Percentiles rank a stretch among this genome's conserved stretches.
Conservation (phyloP, 2,888 invertebrate genomes). For the Crematogaster levior region DNA sequence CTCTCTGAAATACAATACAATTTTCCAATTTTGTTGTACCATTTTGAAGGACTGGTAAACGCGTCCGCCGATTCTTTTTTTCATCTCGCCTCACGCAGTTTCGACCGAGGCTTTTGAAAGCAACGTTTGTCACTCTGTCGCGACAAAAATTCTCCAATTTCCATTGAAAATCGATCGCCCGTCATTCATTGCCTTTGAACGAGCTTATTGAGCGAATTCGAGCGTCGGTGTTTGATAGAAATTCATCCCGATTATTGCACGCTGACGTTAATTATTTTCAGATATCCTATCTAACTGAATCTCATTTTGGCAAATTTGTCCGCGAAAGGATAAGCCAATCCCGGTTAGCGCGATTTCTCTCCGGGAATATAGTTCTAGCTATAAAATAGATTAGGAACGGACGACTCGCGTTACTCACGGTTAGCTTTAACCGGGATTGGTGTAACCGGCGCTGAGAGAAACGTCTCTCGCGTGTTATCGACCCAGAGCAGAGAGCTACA, state of each 20-base stretch:
- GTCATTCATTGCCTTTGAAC: conserved; percentile 36
- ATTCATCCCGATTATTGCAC: background rate
- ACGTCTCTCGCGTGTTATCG: conserved; percentile 37
- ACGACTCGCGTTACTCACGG: conserved; percentile 45
- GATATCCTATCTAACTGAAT: background rate
- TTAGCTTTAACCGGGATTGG: conserved; percentile 51
- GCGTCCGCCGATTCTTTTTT: conserved; percentile 41
- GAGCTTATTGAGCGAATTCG: background rate
- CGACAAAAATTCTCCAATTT: conserved; percentile 43
- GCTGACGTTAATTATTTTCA: conserved; percentile 9
- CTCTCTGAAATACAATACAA: conserved; percentile 54
- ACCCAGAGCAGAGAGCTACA: conserved; percentile 2
- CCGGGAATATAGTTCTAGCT: conserved; percentile 15
- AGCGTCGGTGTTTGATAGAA: background rate
- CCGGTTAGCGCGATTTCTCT: conserved; percentile 14
- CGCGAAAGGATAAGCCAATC: background rate
- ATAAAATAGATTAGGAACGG: conserved; percentile 51
- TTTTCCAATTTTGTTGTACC: conserved; percentile 53
- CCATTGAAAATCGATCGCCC: conserved; percentile 29
- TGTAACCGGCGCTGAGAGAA: conserved; percentile 45
- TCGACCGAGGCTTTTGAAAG: conserved; percentile 25
- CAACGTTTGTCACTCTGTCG: conserved; percentile 15
- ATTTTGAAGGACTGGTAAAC: conserved; percentile 33
- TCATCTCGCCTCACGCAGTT: conserved; percentile 39
- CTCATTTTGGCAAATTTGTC: conserved; percentile 10